Percentiles rank a stretch among this genome's conserved stretches.
Conservation (phyloP, 2,113 vertebrate species). For the Oncorhynchus kisutch region DNA sequence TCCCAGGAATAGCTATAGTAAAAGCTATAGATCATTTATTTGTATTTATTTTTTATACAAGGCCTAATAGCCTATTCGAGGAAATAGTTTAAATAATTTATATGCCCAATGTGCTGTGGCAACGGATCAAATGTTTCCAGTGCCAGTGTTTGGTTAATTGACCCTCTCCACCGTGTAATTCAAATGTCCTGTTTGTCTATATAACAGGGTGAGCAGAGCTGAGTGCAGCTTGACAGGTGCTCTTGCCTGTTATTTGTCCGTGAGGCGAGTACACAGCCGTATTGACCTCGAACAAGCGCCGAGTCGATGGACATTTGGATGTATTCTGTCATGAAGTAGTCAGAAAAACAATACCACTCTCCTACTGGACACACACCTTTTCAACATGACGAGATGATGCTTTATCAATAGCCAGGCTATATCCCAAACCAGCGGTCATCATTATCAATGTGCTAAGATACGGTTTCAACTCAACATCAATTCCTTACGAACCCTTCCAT, state of each 20-base stretch:
- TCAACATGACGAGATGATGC: not conserved
- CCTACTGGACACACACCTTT: too few species aligned
- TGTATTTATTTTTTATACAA: too few species aligned
- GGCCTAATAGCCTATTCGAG: too few species aligned
- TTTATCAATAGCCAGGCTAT: too few species aligned
- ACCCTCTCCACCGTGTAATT: not conserved
- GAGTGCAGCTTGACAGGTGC: not conserved
- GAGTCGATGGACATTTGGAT: constrained; percentile 3
- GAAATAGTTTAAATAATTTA: not conserved
- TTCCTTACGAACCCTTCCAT: too few species aligned
- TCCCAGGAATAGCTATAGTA: too few species aligned
- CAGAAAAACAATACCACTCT: not conserved
- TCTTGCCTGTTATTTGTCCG: not conserved
- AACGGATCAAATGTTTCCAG: not conserved
- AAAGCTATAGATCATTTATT: too few species aligned
- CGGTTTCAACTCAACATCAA: not conserved
- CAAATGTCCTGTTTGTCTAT: not conserved
- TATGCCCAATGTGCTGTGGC: not conserved
- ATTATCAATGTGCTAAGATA: not conserved
- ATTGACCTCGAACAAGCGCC: constrained; percentile 2
- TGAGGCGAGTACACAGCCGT: constrained; percentile 15
- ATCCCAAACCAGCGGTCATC: not conserved
- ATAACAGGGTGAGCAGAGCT: constrained; percentile 1
- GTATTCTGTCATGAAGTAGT: constrained; percentile 3
- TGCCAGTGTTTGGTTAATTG: not conserved